Percentiles rank a stretch among this genome's conserved stretches.
These are phyloP conservation scores for Amphilophus citrinellus DNA, from an alignment of 2,113 vertebrate species.

Conservation along the genomic window DNA sequence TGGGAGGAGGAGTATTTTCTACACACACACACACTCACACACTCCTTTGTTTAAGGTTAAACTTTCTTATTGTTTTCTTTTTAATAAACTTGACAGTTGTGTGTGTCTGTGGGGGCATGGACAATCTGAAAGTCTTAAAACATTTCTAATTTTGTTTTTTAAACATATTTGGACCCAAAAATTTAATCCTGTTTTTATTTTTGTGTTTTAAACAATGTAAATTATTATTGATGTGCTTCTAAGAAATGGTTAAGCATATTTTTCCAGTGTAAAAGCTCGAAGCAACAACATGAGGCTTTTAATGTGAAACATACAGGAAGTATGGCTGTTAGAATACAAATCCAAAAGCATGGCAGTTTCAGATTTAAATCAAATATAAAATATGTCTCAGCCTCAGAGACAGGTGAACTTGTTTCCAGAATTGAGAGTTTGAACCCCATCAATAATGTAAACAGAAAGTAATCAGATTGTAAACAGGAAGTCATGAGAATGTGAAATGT, in stretches of 20 bases:
- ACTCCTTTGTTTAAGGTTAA: background rate
- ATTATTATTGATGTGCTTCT: background rate
- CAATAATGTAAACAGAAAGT: constrained; percentile 10
- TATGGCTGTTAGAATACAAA: background rate
- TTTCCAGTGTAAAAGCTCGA: constrained; percentile 24
- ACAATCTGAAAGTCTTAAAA: constrained; percentile 6
- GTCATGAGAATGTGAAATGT: constrained; percentile 9
- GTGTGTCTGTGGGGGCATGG: too few relatives aligned
- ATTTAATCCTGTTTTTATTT: background rate
- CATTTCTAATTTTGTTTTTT: background rate
- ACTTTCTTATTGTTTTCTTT: too few relatives aligned
- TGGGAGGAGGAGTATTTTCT: background rate
- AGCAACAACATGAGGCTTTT: background rate
- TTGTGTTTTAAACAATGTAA: background rate
- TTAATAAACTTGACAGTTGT: too few relatives aligned
- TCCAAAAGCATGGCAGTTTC: background rate
- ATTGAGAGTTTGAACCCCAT: background rate
- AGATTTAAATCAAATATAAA: background rate
- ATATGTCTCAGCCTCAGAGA: background rate
- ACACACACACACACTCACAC: background rate
- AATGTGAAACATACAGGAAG: constrained; percentile 15
- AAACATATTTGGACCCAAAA: background rate
- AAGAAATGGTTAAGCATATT: background rate
- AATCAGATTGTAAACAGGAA: constrained; percentile 1
- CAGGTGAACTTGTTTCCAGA: background rate